Base-by-base conservation (phyloP, 2,113 vertebrate species). In the Cyprinus carpio region DNA sequence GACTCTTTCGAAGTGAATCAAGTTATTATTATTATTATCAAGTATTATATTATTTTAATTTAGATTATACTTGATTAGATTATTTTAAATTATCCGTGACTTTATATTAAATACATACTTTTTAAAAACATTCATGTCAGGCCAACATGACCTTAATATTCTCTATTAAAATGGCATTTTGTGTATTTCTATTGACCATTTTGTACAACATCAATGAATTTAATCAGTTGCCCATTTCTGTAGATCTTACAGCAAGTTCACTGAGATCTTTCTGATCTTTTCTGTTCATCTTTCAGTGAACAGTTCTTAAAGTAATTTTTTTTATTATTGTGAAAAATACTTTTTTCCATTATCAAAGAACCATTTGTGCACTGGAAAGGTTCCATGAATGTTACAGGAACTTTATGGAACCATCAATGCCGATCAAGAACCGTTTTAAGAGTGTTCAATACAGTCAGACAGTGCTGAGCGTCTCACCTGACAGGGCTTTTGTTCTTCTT, bases 401-500 rank as follows among this genome's bases (percentile, higher is more conserved):
- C 0, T 23, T 56, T 7, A 58, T 23, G 54, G 18, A 56, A 56
- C 54, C 18, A 56, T 20, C 51, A 20, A 7, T 56, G 6, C 5
- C 54, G 6, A 56, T 56, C 16, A 54, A 54, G 15, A 18, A 54
- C 51, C 18, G 2, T 23, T n/a, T 60, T 56, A 56, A 56, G 18
- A 40, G 54, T 23, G 18, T 58, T 58, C 11, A 4, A n/a, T 43
- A 43, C 9, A 43, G 10, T 43, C 10, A 43, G 10, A 43, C 40
- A 10, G 40, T 43, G 40, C 2, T 40, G 40, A 54, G 62, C 2
- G 23, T 76, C 85, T 87, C 91, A 99, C 98, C 98, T 97, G 88
- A 99, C 93, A 85, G 97, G 98, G 90, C 98, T 99, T 60, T n/a
- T 69, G 13, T 69, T 16, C 65, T 69, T 74, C 12, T 76, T 99